Evolutionary conservation across 1,140 invertebrate genomes (phyloP).

Genomic region (Diorhabda elongata): DNA sequence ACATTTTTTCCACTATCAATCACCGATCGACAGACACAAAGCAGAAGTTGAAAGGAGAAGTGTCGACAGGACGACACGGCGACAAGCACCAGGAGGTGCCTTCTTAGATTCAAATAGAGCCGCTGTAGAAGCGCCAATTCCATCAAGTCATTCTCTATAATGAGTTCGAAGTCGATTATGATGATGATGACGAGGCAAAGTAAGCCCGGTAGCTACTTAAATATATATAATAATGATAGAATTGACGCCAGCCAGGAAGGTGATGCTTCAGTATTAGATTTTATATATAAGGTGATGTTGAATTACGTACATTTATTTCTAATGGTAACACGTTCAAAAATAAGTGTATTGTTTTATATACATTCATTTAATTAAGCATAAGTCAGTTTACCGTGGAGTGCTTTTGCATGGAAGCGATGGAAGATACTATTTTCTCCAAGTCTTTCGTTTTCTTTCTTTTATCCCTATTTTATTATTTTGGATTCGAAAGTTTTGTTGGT

Average conservation of each 20-base stretch:
- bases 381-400: too few species aligned
- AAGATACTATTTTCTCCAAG: too few species aligned
- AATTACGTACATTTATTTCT: too few species aligned
- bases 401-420: too few species aligned
- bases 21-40: neutral
- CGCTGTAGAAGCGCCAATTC: neutral
- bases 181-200: neutral
- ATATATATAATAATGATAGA: conserved; percentile 1
- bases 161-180: neutral
- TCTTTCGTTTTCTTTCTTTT: too few species aligned
- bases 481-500: too few species aligned
- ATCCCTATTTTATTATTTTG: too few species aligned
- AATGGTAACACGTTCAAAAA: too few species aligned
- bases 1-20: conserved; percentile 3
- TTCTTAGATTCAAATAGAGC: neutral
- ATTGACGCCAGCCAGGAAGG: conserved; percentile 1
- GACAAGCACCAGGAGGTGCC: neutral
- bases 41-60: neutral
- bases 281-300: neutral
- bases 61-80: neutral
- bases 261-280: neutral
- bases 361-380: too few species aligned
- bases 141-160: neutral
- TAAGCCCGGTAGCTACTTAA: neutral
- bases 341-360: too few species aligned